These are phyloP conservation scores for Apodemus speciosus DNA, from an alignment of 2,113 vertebrate species.

Conservation along the genomic window DNA sequence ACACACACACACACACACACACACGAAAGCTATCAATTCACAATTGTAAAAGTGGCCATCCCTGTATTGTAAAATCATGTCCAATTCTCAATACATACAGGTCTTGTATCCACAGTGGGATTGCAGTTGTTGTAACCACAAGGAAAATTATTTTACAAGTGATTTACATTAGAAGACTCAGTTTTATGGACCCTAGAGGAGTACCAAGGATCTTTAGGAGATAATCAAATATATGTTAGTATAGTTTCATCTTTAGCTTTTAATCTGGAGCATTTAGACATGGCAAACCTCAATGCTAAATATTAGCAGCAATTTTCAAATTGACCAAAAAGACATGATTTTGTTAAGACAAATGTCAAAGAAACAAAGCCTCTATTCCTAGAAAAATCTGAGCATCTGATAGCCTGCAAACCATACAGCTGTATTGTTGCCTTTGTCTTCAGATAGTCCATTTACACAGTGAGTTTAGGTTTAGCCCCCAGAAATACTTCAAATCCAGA, in stretches of 20 bases:
- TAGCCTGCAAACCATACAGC: conserved; percentile 37
- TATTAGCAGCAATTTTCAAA: conserved; percentile 5
- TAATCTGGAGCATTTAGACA: not conserved
- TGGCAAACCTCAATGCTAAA: conserved; percentile 19
- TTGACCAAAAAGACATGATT: conserved; percentile 23
- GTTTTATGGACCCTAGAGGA: not conserved
- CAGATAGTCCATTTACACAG: conserved; percentile 40
- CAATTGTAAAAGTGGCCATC: not conserved
- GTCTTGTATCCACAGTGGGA: not conserved
- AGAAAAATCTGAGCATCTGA: conserved; percentile 41
- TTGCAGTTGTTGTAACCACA: not conserved
- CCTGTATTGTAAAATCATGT: not conserved
- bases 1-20: not conserved
- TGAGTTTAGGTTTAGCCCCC: conserved; percentile 56
- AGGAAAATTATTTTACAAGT: conserved; percentile 35
- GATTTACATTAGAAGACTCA: not conserved
- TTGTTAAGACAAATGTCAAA: conserved; percentile 44
- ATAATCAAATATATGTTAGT: conserved; percentile 38
- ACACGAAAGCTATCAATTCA: not conserved
- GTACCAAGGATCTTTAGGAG: not conserved
- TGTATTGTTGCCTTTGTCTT: conserved; percentile 39
- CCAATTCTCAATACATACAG: not conserved
- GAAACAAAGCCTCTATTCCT: conserved; percentile 38
- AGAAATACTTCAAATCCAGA: conserved; percentile 63
- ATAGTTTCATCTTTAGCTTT: conserved; percentile 38